These are phyloP conservation scores for Xestia rhomboidea DNA, from an alignment of 2,888 invertebrate genomes.

Conservation along the genomic window DNA sequence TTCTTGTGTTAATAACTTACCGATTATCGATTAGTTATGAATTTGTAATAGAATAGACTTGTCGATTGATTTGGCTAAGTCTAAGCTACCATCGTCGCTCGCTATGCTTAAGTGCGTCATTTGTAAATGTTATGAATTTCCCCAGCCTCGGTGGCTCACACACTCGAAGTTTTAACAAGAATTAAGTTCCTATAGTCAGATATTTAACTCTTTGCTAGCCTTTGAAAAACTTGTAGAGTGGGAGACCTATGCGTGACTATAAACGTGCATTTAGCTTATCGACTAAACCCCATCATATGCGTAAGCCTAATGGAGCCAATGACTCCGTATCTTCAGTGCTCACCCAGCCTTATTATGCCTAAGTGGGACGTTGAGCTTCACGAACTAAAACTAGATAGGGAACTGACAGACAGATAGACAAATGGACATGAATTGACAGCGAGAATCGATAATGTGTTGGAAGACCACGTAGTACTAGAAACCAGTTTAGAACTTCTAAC, in stretches of 20 bases:
- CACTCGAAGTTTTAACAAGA: neutral
- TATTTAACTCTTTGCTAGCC: neutral
- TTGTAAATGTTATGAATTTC: neutral
- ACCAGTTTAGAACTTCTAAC: conserved; percentile 59
- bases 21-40: conserved; percentile 9
- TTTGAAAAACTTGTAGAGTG: neutral
- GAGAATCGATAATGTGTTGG: conserved; percentile 61
- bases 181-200: neutral
- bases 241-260: conserved; percentile 3
- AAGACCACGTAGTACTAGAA: conserved; percentile 48
- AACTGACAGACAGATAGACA: conserved; percentile 75
- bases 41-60: neutral
- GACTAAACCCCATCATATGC: conserved; percentile 40
- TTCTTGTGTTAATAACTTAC: neutral
- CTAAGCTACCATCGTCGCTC: no score
- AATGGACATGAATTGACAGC: conserved; percentile 75
- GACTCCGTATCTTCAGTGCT: conserved; percentile 49
- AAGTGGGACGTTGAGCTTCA: conserved; percentile 71
- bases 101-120: neutral
- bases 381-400: conserved; percentile 70
- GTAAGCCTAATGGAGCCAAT: conserved; percentile 58
- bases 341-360: conserved; percentile 57
- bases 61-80: neutral
- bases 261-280: conserved; percentile 39
- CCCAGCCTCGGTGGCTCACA: neutral